phyloP scores from a whole-genome alignment of 1,140 invertebrate species.

The Planococcus citri region DNA sequence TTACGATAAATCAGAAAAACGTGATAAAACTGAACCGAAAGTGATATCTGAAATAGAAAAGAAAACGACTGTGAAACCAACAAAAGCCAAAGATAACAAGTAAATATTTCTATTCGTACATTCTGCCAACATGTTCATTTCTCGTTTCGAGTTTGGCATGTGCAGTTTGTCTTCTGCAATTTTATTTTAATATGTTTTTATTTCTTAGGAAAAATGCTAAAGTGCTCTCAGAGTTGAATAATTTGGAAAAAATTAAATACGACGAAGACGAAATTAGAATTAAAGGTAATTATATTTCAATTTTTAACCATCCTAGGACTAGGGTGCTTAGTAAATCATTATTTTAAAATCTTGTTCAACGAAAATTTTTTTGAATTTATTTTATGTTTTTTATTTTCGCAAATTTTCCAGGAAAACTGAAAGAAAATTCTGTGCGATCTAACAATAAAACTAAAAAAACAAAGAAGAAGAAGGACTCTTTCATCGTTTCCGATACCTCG shows the following conservation, averaged over 20 bases:
- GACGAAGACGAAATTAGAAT: background rate
- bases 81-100: slow-evolving; percentile 3
- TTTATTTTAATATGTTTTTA: background rate
- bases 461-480: background rate
- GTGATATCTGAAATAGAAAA: background rate
- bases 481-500: slow-evolving; percentile 1
- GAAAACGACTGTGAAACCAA: background rate
- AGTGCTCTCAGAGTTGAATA: background rate
- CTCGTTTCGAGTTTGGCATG: background rate
- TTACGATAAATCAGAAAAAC: background rate
- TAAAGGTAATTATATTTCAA: background rate
- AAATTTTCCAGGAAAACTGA: background rate
- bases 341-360: background rate
- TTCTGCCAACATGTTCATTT: too few relatives aligned
- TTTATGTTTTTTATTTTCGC: too few relatives aligned
- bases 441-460: background rate
- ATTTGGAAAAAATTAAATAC: background rate
- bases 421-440: background rate
- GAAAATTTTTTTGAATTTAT: background rate
- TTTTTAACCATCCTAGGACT: too few relatives aligned
- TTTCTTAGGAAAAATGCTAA: background rate
- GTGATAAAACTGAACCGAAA: background rate
- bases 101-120: background rate
- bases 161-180: background rate
- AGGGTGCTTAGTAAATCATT: too few relatives aligned